Conservation (phyloP, 1,140 invertebrate genomes). For the Sycobia sp. region DNA sequence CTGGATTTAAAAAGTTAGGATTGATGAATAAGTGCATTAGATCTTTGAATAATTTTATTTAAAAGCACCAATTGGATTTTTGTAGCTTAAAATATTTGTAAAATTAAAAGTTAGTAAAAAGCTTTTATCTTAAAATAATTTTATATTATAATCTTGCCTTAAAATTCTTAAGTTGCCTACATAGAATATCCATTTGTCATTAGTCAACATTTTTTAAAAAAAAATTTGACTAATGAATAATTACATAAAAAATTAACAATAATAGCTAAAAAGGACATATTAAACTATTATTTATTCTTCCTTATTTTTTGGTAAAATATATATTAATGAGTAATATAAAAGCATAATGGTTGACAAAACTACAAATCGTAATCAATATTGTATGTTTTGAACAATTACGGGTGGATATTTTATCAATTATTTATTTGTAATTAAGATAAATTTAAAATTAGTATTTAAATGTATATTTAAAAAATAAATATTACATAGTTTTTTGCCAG, state of each 20-base stretch:
- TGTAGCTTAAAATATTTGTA: constrained; percentile 16
- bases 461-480: background rate
- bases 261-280: background rate
- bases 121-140: constrained; percentile 7
- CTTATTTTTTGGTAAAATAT: too few species aligned
- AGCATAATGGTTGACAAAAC: too few species aligned
- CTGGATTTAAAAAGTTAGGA: constrained; percentile 5
- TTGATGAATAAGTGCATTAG: constrained; percentile 3
- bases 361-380: too few species aligned
- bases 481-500: too few species aligned
- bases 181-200: background rate
- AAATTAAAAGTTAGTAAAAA: constrained; percentile 4
- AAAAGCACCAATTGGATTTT: constrained; percentile 14
- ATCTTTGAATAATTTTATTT: constrained; percentile 1
- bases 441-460: constrained; percentile 1
- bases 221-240: background rate
- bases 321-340: too few species aligned
- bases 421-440: constrained; percentile 6
- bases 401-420: constrained; percentile 2
- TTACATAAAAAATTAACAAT: constrained; percentile 6
- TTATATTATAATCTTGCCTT: constrained; percentile 30
- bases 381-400: too few species aligned
- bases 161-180: constrained; percentile 14
- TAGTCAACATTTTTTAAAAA: too few species aligned
- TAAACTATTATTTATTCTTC: background rate